A percentile compares a stretch with the other conserved stretches of the same genome.
Evolutionary conservation across 2,888 invertebrate species (phyloP).

Genomic region (Opisthograptis luteolata): DNA sequence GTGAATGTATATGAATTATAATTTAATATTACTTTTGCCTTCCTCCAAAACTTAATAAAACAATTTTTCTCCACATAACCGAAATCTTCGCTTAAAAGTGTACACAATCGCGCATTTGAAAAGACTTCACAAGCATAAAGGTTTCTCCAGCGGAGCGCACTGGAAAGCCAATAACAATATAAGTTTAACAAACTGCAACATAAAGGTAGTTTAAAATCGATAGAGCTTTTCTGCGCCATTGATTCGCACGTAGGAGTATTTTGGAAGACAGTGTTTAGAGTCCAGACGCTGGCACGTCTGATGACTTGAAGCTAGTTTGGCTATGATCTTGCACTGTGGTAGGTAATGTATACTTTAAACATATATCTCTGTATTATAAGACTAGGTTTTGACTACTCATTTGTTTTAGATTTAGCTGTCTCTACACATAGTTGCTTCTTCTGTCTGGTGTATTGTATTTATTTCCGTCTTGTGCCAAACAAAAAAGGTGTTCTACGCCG

Average conservation of each 20-base stretch:
- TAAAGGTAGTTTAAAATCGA: slow-evolving; percentile 67
- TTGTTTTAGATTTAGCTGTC: too few relatives aligned
- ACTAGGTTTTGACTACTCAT: too few relatives aligned
- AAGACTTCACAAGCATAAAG: slow-evolving; percentile 36
- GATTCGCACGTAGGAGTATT: slow-evolving; percentile 55
- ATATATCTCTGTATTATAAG: too few relatives aligned
- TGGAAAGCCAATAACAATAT: slow-evolving; percentile 68
- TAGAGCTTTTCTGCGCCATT: slow-evolving; percentile 67
- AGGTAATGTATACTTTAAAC: too few relatives aligned
- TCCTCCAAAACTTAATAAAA: background rate
- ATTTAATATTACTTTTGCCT: background rate
- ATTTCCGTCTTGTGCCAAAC: too few relatives aligned
- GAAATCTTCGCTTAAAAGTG: slow-evolving; percentile 20
- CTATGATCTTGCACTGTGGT: too few relatives aligned
- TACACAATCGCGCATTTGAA: slow-evolving; percentile 26
- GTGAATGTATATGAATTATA: background rate
- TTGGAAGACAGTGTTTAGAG: slow-evolving; percentile 18
- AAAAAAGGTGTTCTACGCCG: too few relatives aligned
- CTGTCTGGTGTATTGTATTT: too few relatives aligned
- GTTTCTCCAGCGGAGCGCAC: slow-evolving; percentile 38
- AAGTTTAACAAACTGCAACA: slow-evolving; percentile 66
- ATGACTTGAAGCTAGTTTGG: too few relatives aligned
- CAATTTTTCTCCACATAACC: slow-evolving; percentile 1
- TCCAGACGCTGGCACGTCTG: too few relatives aligned
- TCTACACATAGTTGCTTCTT: too few relatives aligned